Evolutionary conservation across 2,888 invertebrate genomes (phyloP), one percentile per base, ranked within the genome.

Genomic region (Entomobrya proxima): DNA sequence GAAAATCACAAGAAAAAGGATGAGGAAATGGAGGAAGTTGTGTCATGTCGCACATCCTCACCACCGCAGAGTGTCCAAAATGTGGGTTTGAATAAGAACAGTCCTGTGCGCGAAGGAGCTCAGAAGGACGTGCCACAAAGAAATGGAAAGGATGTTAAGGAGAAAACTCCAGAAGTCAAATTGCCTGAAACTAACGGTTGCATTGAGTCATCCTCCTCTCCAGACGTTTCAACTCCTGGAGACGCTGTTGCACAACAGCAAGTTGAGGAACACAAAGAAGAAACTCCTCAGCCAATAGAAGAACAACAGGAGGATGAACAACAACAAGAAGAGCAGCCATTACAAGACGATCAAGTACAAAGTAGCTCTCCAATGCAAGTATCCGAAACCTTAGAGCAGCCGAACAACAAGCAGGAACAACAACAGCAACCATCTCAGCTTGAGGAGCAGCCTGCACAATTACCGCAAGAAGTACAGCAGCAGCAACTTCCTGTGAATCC

Each of bases 41-140:
- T 85, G 2, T 80, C 80, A 11, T 82, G 82, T 61, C 32, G 79
- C 15, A 50, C 79, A 1, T 76, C 85, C 13, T 47, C 72, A 5
- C 69, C 81, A 24, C n/a, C 55, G 11, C 55, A 50, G 18, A n/a
- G 27, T 47, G 9, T 1, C 2, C 40, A 69, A 7, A 40, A 47
- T 7, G 11, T 13, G 27, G 27, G n/a, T 13, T 27, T 27, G 24
- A 67, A 52, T 21, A 35, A 35, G 30, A 55, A 30, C 9, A 85
- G 85, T 37, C 85, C 85, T 6, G 40, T 37, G 15, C 55, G 85
- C 7, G 85, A 85, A 4, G 24, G n/a, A 2, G 18, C 44, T 13
- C 67, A 77, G 21, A 77, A 84, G 37, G 69, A 77, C n/a, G 15
- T 21, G 7, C 50, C 58, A 1, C 81, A 58, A 30, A 6, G 21